Conservation (phyloP, 2,888 invertebrate species). For the Drosophila suboccidentalis region DNA sequence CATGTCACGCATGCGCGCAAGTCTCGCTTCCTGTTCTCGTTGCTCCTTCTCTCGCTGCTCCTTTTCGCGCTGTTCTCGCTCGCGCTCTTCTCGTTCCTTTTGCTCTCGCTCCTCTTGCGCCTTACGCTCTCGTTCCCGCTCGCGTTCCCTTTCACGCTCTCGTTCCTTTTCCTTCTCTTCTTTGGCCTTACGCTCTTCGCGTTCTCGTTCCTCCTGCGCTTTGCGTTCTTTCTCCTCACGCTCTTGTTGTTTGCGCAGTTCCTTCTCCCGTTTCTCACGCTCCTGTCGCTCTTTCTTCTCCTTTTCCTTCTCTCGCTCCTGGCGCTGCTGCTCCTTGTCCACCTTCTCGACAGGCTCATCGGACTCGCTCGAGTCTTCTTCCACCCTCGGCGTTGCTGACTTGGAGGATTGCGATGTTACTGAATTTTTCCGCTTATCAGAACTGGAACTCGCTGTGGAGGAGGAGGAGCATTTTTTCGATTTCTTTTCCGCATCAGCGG, state of each 20-base stretch:
- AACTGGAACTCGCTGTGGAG: conserved; percentile 29
- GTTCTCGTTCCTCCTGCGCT: conserved; percentile 68
- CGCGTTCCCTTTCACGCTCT: conserved; percentile 46
- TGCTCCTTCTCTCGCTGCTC: conserved; percentile 71
- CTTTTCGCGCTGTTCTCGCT: conserved; percentile 67
- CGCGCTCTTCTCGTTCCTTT: conserved; percentile 73
- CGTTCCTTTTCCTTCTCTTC: conserved; percentile 74
- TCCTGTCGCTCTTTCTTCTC: conserved; percentile 67
- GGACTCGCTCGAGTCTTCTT: conserved; percentile 75
- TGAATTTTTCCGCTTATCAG: conserved; percentile 79
- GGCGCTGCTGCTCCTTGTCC: conserved; percentile 48
- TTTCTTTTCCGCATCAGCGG: conserved; percentile 77
- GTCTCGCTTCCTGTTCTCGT: conserved; percentile 71
- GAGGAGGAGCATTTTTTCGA: conserved; percentile 62
- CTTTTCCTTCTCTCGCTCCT: conserved; percentile 46
- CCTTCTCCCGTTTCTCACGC: conserved; percentile 66
- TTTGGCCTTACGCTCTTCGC: conserved; percentile 73
- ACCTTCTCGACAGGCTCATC: conserved; percentile 68
- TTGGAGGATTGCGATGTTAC: conserved; percentile 66
- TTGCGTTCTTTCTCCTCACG: conserved; percentile 68
- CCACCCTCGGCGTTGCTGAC: conserved; percentile 64
- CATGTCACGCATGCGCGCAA: conserved; percentile 72
- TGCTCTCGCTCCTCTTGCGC: conserved; percentile 61
- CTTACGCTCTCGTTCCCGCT: conserved; percentile 57
- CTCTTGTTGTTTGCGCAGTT: conserved; percentile 66